Evolutionary conservation across 2,113 vertebrate species (phyloP).

Genomic region (Oncorhynchus nerka): DNA sequence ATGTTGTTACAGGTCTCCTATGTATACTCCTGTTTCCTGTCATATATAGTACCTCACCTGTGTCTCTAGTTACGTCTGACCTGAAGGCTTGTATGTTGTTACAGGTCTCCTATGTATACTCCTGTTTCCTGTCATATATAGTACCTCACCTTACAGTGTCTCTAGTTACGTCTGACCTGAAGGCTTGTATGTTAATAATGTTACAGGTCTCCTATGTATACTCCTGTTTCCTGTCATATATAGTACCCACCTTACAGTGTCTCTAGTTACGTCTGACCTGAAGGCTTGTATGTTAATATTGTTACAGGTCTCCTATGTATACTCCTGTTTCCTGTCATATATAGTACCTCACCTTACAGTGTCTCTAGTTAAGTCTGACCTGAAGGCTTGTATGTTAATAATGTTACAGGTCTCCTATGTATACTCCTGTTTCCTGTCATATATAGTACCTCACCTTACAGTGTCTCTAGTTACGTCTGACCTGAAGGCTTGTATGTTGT

Average conservation of each 20-base stretch:
- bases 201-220: background rate
- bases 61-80: background rate
- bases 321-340: background rate
- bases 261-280: background rate
- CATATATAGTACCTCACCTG: too few species aligned
- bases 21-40: background rate
- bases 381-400: background rate
- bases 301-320: background rate
- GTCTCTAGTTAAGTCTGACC: background rate
- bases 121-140: background rate
- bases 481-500: background rate
- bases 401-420: background rate
- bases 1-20: background rate
- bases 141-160: background rate
- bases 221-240: background rate
- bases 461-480: background rate
- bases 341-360: background rate
- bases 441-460: too few species aligned
- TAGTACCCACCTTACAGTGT: background rate
- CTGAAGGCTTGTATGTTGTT: background rate
- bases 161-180: background rate
- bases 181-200: background rate
- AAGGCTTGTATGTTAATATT: background rate
- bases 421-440: background rate
- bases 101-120: background rate